Percentiles rank a stretch among this genome's conserved stretches.
Evolutionary conservation across 2,113 vertebrate genomes (phyloP).

Genomic region (Aegotheles bennettii): DNA sequence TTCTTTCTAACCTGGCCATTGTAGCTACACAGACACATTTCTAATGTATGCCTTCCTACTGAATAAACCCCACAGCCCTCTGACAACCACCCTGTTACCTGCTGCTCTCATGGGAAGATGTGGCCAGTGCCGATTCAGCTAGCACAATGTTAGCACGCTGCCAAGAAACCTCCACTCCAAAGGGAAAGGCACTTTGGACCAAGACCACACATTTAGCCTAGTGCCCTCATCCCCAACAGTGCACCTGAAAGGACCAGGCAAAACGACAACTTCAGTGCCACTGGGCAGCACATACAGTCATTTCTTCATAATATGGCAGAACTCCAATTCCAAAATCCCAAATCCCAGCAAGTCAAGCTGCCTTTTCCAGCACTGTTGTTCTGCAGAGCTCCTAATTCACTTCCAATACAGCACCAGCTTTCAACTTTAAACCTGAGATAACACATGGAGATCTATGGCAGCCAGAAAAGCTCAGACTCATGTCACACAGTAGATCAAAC

Average conservation of each 20-base stretch:
- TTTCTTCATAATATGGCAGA: not conserved
- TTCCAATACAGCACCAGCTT: not conserved
- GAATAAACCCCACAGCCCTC: not conserved
- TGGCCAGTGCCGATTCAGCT: not conserved
- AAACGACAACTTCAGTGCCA: not conserved
- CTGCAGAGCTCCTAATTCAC: not conserved
- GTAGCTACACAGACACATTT: not conserved
- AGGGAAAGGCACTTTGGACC: not conserved
- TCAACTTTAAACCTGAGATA: not conserved
- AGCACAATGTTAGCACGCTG: no score
- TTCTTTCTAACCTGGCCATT: not conserved
- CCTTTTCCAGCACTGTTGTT: not conserved
- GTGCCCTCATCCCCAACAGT: not conserved
- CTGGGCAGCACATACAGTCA: accelerated
- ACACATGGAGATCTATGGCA: not conserved
- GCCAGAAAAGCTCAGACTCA: not conserved
- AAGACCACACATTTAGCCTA: not conserved
- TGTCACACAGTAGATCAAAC: not conserved
- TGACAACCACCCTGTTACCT: not conserved
- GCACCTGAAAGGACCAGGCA: not conserved
- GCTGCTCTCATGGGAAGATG: not conserved
- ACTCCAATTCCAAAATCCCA: not conserved
- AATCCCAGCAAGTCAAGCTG: not conserved
- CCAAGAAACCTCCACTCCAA: not conserved
- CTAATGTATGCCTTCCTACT: accelerated